phyloP scores from a whole-genome alignment of 1,140 invertebrate species.

The Lutraria rhynchaena region DNA sequence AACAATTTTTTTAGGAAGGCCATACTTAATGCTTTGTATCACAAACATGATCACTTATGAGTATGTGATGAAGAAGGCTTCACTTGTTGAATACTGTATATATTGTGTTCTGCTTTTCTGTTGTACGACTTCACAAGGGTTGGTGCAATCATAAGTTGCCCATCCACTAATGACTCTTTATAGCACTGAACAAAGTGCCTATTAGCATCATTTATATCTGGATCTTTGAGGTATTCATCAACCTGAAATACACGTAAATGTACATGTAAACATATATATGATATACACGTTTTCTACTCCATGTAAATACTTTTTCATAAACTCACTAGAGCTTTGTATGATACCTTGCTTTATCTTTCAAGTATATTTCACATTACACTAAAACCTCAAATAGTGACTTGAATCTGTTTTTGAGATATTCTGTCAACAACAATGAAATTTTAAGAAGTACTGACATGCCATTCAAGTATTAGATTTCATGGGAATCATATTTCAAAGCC shows the following conservation, averaged over 20 bases:
- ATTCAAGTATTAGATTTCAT: no score
- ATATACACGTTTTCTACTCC: background rate
- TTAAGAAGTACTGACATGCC: no score
- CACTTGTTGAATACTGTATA: conserved; percentile 72
- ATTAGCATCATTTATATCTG: conserved; percentile 89
- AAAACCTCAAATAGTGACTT: background rate
- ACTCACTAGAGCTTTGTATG: background rate
- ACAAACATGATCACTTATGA: no score
- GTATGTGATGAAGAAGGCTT: no score
- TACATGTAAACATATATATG: background rate
- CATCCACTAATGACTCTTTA: conserved; percentile 56
- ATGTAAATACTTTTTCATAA: background rate
- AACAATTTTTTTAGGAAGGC: no score
- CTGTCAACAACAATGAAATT: no score
- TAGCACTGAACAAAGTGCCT: conserved; percentile 81
- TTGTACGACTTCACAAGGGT: conserved; percentile 64
- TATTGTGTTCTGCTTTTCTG: conserved; percentile 65
- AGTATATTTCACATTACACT: background rate
- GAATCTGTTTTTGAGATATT: background rate
- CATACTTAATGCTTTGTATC: no score
- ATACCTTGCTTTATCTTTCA: background rate
- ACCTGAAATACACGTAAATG: conserved; percentile 82
- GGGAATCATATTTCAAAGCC: no score
- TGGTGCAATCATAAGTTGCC: conserved; percentile 55
- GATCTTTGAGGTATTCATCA: conserved; percentile 88